These are phyloP conservation scores for Oreotrochilus melanogaster DNA, from an alignment of 2,113 vertebrate genomes.

Conservation along the genomic window DNA sequence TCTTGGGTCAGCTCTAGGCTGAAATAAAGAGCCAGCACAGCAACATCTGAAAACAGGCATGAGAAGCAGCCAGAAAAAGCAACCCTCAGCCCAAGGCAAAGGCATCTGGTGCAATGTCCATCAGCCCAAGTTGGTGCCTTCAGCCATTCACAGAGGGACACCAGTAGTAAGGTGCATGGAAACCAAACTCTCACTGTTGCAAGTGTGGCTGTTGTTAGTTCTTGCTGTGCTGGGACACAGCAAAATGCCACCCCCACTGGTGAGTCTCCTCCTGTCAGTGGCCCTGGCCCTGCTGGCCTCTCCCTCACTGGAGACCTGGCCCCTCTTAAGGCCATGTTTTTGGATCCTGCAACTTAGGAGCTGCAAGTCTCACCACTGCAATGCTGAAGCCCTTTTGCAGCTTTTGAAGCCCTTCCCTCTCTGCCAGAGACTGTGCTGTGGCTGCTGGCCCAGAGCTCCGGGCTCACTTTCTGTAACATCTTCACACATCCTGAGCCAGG, in stretches of 20 bases:
- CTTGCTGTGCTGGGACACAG: neutral
- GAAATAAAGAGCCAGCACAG: neutral
- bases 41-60: neutral
- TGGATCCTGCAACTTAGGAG: neutral
- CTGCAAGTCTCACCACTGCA: neutral
- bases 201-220: neutral
- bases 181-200: neutral
- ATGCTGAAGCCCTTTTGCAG: neutral
- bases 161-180: neutral
- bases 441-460: neutral
- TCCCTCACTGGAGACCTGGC: neutral
- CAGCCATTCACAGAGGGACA: accelerated
- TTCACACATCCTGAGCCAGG: neutral
- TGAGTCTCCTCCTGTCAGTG: neutral
- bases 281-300: neutral
- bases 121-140: accelerated
- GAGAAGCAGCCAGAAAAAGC: neutral
- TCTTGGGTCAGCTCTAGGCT: neutral
- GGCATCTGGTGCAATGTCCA: accelerated
- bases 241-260: neutral
- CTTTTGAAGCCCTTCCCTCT: accelerated
- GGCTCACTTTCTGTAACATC: neutral
- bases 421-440: neutral
- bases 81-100: neutral
- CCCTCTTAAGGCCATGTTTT: neutral